These are phyloP conservation scores for Nyctalus aviator DNA, from an alignment of 2,797 vertebrate species.

Conservation along the genomic window DNA sequence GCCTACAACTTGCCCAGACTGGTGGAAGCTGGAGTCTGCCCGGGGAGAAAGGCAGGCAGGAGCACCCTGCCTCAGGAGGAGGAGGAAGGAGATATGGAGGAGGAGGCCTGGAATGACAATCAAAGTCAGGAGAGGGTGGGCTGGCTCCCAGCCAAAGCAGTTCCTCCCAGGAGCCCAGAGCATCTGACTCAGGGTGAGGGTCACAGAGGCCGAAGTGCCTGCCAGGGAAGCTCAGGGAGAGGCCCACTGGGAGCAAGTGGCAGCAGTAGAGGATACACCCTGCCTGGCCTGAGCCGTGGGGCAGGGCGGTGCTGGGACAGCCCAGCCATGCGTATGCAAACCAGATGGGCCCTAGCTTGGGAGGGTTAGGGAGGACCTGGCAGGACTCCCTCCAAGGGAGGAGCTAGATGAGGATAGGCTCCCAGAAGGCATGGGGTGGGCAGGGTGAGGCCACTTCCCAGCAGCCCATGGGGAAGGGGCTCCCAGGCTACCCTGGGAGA, in stretches of 20 bases:
- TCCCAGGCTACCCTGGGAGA: background rate
- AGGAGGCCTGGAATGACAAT: background rate
- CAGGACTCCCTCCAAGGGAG: conserved; percentile 1
- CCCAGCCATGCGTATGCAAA: conserved; percentile 53
- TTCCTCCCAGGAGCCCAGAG: conserved; percentile 59
- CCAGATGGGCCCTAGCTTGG: conserved; percentile 40
- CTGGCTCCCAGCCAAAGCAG: background rate
- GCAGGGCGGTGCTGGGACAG: conserved; percentile 36
- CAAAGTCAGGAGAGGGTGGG: conserved; percentile 34
- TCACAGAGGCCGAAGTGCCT: conserved; percentile 65
- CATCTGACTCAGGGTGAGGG: conserved; percentile 68
- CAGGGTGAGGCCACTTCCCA: conserved; percentile 1
- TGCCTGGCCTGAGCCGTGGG: conserved; percentile 53
- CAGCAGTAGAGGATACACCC: background rate
- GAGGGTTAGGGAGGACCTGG: conserved; percentile 61
- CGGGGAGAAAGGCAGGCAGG: background rate
- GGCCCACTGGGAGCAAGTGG: background rate
- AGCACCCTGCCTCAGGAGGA: conserved; percentile 12
- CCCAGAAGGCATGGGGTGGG: background rate
- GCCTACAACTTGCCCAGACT: conserved; percentile 71
- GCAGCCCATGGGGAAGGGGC: background rate
- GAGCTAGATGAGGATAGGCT: background rate
- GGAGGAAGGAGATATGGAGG: background rate
- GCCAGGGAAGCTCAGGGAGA: conserved; percentile 50
- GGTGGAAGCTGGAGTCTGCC: conserved; percentile 42